Percentiles rank a stretch among this genome's conserved stretches.
These are phyloP conservation scores for Drosophila bipectinata DNA, from an alignment of 1,140 invertebrate genomes.

Conservation along the genomic window DNA sequence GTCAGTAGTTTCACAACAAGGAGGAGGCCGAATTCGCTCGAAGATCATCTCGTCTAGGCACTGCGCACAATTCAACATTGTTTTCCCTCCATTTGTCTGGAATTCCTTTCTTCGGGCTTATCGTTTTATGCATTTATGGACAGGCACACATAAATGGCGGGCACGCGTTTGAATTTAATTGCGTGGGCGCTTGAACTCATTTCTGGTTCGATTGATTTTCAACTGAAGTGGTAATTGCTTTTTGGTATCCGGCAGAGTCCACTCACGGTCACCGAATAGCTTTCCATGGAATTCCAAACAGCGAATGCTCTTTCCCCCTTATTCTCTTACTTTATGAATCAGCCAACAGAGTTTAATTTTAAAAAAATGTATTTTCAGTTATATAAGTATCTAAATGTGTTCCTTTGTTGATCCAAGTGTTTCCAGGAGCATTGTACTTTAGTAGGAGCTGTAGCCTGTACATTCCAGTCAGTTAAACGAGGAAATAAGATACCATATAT, in stretches of 20 bases:
- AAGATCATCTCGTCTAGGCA: constrained; percentile 61
- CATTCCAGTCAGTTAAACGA: neutral
- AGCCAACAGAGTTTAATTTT: constrained; percentile 3
- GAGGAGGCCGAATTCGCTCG: constrained; percentile 35
- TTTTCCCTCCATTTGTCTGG: constrained; percentile 37
- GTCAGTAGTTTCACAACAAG: constrained; percentile 41
- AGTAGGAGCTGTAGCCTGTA: neutral
- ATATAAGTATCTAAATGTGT: constrained; percentile 1
- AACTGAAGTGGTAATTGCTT: neutral
- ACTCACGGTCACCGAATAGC: constrained; percentile 4
- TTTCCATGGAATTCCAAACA: constrained; percentile 18
- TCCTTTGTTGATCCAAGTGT: constrained; percentile 25
- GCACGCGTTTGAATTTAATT: constrained; percentile 47
- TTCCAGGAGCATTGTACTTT: constrained; percentile 37
- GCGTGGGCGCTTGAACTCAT: constrained; percentile 15
- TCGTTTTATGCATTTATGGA: constrained; percentile 46
- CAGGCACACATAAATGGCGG: constrained; percentile 30
- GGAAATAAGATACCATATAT: constrained; percentile 3
- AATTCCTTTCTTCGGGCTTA: constrained; percentile 27
- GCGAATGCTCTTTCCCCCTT: constrained; percentile 17
- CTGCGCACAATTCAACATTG: constrained; percentile 15
- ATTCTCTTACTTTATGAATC: neutral
- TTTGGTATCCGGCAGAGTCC: neutral
- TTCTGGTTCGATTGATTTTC: neutral
- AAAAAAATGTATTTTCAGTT: constrained; percentile 8